Conservation (phyloP, 2,888 invertebrate species). For the Deroplatys truncata region DNA sequence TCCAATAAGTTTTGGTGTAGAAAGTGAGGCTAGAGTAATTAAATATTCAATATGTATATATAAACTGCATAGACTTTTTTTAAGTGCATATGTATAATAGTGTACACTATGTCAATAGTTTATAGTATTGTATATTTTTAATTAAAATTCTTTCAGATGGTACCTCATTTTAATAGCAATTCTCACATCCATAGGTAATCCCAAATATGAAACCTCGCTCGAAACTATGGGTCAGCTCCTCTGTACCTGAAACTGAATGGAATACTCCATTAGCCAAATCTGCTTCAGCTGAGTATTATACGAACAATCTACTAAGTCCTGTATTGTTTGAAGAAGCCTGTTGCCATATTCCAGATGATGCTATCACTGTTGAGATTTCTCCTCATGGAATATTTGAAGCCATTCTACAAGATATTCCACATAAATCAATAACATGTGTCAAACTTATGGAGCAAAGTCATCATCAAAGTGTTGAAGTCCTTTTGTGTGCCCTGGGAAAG, state of each 20-base stretch:
- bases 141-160: too few species aligned
- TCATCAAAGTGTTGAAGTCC: conserved; percentile 48
- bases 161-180: neutral
- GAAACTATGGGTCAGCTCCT: conserved; percentile 79
- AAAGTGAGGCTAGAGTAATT: too few species aligned
- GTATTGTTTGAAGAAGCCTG: conserved; percentile 90
- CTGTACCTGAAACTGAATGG: conserved; percentile 71
- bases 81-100: too few species aligned
- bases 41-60: too few species aligned
- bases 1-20: too few species aligned
- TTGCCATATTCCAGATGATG: conserved; percentile 77
- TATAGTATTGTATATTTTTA: too few species aligned
- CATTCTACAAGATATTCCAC: conserved; percentile 78
- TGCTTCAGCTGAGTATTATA: conserved; percentile 88
- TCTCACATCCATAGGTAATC: conserved; percentile 44
- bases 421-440: conserved; percentile 64
- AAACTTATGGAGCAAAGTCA: conserved; percentile 60
- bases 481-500: conserved; percentile 50
- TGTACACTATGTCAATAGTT: too few species aligned
- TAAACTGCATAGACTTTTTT: too few species aligned
- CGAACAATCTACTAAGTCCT: conserved; percentile 90
- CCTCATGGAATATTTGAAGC: conserved; percentile 93
- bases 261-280: conserved; percentile 57
- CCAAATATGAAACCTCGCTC: conserved; percentile 63
- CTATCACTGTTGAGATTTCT: conserved; percentile 86